Percentiles rank a stretch among this genome's conserved stretches.
Conservation (phyloP, 2,888 invertebrate genomes). For the Branchipolynoe longqiensis region DNA sequence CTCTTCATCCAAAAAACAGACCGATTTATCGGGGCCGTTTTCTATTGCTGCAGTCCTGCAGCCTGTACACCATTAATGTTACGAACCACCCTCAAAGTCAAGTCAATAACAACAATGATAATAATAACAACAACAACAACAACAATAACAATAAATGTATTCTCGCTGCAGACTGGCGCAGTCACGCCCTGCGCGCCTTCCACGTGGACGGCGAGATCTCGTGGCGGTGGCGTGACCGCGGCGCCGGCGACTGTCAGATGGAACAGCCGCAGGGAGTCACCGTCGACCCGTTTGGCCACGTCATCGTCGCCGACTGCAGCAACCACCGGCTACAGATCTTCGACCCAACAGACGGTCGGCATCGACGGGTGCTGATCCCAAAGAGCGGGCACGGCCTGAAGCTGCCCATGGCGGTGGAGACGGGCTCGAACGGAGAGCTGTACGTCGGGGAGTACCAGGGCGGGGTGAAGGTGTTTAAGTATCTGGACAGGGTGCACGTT, state of each 20-base stretch:
- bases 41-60: too few species aligned
- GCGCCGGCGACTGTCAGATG: slow-evolving; percentile 24
- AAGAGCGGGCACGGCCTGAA: slow-evolving; percentile 48
- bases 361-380: slow-evolving; percentile 24
- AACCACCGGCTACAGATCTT: slow-evolving; percentile 57
- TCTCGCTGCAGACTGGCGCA: slow-evolving; percentile 60
- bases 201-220: slow-evolving; percentile 56
- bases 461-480: slow-evolving; percentile 58
- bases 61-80: too few species aligned
- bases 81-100: too few species aligned
- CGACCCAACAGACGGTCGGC: not conserved
- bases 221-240: slow-evolving; percentile 21
- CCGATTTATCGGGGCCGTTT: too few species aligned
- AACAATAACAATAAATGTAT: too few species aligned
- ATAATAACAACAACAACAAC: too few species aligned
- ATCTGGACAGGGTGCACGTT: slow-evolving; percentile 53
- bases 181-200: slow-evolving; percentile 46
- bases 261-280: slow-evolving; percentile 51
- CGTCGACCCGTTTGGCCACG: slow-evolving; percentile 47
- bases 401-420: slow-evolving; percentile 60
- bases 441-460: slow-evolving; percentile 63
- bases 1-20: too few species aligned
- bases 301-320: slow-evolving; percentile 53
- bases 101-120: too few species aligned
- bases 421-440: slow-evolving; percentile 48